Percentiles rank a stretch among this genome's conserved stretches.
Evolutionary conservation across 2,113 vertebrate species (phyloP).

Genomic region (Aleadryas rufinucha): DNA sequence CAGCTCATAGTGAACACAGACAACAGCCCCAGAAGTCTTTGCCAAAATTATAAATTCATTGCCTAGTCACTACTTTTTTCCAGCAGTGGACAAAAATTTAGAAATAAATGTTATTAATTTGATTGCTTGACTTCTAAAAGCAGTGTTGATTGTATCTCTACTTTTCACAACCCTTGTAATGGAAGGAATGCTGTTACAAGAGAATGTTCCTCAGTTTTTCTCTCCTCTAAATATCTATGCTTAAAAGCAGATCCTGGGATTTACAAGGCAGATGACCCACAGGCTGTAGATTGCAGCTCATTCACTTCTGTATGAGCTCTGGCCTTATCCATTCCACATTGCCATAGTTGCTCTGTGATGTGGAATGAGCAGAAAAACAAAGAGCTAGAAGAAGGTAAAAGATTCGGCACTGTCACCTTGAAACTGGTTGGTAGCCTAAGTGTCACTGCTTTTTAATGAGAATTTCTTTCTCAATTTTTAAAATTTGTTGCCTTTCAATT

Average conservation of each 20-base stretch:
- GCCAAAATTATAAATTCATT: neutral
- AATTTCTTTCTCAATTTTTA: neutral
- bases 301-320: neutral
- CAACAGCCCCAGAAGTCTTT: neutral
- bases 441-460: neutral
- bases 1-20: neutral
- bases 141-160: neutral
- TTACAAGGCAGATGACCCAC: neutral
- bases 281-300: neutral
- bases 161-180: neutral
- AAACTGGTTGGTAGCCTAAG: neutral
- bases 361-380: slow-evolving; percentile 19
- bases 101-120: neutral
- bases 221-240: neutral
- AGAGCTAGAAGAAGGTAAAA: slow-evolving; percentile 2
- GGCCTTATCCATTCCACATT: neutral
- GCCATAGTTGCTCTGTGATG: neutral
- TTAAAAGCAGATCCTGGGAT: neutral
- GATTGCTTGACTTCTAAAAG: neutral
- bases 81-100: neutral
- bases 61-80: neutral
- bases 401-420: neutral
- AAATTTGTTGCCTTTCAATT: neutral
- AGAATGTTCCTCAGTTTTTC: neutral
- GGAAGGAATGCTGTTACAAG: neutral